Percentiles rank a stretch among this genome's conserved stretches.
These are phyloP conservation scores for Baryphthengus martii DNA, from an alignment of 2,113 vertebrate genomes.

Conservation along the genomic window DNA sequence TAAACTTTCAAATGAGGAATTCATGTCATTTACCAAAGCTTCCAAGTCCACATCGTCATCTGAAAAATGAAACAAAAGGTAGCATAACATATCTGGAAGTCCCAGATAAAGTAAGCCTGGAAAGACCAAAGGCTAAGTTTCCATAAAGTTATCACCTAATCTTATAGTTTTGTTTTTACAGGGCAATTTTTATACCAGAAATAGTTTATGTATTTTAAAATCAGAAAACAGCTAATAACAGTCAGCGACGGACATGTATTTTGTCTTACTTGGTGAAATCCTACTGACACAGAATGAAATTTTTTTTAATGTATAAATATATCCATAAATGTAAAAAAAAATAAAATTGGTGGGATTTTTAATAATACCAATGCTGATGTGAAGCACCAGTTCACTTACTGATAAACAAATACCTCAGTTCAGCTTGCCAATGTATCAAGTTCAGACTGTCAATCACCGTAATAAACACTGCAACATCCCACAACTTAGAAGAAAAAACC, in stretches of 20 bases:
- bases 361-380: not conserved
- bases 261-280: not conserved
- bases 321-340: no score
- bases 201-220: not conserved
- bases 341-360: not conserved
- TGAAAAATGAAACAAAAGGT: slow-evolving; percentile 47
- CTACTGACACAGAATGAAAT: not conserved
- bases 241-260: not conserved
- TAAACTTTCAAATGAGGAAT: slow-evolving; percentile 88
- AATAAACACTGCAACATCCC: not conserved
- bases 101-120: not conserved
- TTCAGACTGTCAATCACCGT: not conserved
- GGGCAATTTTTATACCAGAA: not conserved
- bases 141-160: not conserved
- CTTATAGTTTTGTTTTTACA: not conserved
- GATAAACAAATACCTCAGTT: not conserved
- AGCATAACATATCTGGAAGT: not conserved
- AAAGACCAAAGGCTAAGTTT: not conserved
- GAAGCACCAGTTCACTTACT: not conserved
- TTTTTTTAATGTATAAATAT: not conserved
- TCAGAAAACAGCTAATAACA: not conserved
- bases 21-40: slow-evolving; percentile 93
- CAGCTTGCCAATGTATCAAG: not conserved
- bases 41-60: slow-evolving; percentile 93
- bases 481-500: not conserved